Percentiles rank a stretch among this genome's conserved stretches.
phyloP scores from a whole-genome alignment of 2,888 invertebrate species.

The Oligia latruncula region DNA sequence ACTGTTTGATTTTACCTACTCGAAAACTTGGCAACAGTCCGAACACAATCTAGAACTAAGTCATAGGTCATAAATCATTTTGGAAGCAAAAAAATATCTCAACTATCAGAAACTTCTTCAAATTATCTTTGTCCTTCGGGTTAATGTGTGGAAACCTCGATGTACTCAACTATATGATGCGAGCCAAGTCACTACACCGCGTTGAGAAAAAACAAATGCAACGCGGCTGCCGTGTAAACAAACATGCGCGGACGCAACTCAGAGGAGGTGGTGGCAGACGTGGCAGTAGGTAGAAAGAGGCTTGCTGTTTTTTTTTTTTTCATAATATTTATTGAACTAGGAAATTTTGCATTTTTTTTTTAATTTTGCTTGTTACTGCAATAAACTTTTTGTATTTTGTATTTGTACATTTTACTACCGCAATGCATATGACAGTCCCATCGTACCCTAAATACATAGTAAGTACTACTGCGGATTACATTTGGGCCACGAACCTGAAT shows the following conservation, averaged over 20 bases:
- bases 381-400: too few relatives aligned
- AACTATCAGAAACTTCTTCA: conserved; percentile 6
- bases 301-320: background rate
- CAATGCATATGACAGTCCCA: background rate
- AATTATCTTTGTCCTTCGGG: conserved; percentile 41
- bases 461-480: background rate
- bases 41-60: conserved; percentile 3
- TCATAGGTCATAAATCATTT: conserved; percentile 37
- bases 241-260: conserved; percentile 69
- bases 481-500: background rate
- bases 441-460: background rate
- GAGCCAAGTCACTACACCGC: conserved; percentile 75
- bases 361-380: too few relatives aligned
- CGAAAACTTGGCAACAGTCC: conserved; percentile 22
- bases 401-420: background rate
- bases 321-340: background rate
- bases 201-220: conserved; percentile 84
- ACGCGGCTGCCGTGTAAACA: conserved; percentile 80
- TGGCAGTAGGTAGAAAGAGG: conserved; percentile 57
- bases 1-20: background rate
- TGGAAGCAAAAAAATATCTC: conserved; percentile 16
- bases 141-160: conserved; percentile 61
- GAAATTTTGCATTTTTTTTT: background rate
- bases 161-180: conserved; percentile 67
- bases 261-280: conserved; percentile 61